phyloP scores from a whole-genome alignment of 2,888 invertebrate genomes.

The Brachycybe producta region DNA sequence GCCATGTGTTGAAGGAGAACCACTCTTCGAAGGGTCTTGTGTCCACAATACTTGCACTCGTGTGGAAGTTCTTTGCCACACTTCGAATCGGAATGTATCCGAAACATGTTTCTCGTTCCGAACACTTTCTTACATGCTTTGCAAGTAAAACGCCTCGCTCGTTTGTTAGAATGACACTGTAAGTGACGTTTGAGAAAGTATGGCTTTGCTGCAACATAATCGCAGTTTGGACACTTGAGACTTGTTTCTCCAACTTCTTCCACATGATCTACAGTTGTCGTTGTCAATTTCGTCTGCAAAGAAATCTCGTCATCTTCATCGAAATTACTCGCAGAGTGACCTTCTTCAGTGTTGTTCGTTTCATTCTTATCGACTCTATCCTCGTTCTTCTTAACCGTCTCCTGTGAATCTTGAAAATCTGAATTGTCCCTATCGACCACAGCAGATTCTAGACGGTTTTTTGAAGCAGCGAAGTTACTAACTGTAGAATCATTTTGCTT shows the following conservation, averaged over 20 bases:
- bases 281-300: no score
- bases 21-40: slow-evolving; percentile 17
- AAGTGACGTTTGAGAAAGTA: neutral
- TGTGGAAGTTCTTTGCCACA: neutral
- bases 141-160: neutral
- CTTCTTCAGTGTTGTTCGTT: neutral
- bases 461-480: no score
- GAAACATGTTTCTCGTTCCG: slow-evolving; percentile 4
- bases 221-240: slow-evolving; percentile 5
- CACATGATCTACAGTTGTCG: neutral
- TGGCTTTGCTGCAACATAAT: slow-evolving; percentile 1
- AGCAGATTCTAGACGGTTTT: neutral
- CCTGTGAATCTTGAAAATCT: neutral
- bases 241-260: no score
- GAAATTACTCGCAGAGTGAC: neutral
- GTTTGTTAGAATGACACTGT: neutral
- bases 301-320: neutral
- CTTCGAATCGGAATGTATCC: neutral
- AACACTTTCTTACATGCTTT: slow-evolving; percentile 2
- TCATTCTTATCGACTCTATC: neutral
- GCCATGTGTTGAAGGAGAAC: slow-evolving; percentile 6
- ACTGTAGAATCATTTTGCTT: no score
- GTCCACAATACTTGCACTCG: slow-evolving; percentile 23
- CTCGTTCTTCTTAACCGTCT: no score
- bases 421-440: neutral